Evolutionary conservation across 2,888 invertebrate genomes (phyloP).

Genomic region (Ischnus inquisitorius): DNA sequence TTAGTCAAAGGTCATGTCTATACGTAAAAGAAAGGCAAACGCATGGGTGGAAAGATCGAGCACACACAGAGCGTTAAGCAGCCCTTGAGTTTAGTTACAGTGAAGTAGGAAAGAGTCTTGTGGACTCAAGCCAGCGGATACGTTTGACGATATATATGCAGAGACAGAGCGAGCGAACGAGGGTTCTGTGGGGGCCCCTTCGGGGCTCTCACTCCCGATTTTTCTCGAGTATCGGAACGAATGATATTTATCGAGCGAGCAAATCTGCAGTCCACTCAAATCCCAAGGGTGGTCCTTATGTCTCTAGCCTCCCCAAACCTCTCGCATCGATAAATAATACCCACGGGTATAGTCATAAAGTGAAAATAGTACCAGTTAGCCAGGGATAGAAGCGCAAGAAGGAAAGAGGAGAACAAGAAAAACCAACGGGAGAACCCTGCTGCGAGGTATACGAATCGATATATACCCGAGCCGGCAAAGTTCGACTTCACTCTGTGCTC

Average conservation of each 20-base stretch:
- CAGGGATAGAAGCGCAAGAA: constrained; percentile 49
- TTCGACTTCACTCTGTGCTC: constrained; percentile 38
- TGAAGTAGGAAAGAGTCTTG: constrained; percentile 46
- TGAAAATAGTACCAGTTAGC: constrained; percentile 76
- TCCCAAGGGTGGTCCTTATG: constrained; percentile 84
- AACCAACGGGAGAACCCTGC: constrained; percentile 27
- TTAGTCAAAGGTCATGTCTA: constrained; percentile 69
- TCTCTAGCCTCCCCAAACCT: constrained; percentile 65
- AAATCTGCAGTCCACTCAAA: constrained; percentile 82
- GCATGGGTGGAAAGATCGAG: constrained; percentile 71
- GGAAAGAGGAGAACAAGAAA: constrained; percentile 40
- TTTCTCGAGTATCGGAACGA: constrained; percentile 84
- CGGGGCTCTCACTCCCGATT: constrained; percentile 74
- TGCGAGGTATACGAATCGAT: constrained; percentile 48
- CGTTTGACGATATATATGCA: constrained; percentile 49
- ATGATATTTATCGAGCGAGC: constrained; percentile 85
- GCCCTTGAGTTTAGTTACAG: constrained; percentile 67
- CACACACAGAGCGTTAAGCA: constrained; percentile 62
- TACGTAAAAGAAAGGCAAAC: constrained; percentile 71
- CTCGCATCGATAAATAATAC: constrained; percentile 80
- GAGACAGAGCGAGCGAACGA: constrained; percentile 40
- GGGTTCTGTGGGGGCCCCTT: constrained; percentile 67
- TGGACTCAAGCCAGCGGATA: constrained; percentile 48
- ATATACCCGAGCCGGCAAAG: constrained; percentile 35
- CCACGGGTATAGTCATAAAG: constrained; percentile 76